Evolutionary conservation across 1,140 invertebrate species (phyloP).

Genomic region (Globodera ellingtonae): DNA sequence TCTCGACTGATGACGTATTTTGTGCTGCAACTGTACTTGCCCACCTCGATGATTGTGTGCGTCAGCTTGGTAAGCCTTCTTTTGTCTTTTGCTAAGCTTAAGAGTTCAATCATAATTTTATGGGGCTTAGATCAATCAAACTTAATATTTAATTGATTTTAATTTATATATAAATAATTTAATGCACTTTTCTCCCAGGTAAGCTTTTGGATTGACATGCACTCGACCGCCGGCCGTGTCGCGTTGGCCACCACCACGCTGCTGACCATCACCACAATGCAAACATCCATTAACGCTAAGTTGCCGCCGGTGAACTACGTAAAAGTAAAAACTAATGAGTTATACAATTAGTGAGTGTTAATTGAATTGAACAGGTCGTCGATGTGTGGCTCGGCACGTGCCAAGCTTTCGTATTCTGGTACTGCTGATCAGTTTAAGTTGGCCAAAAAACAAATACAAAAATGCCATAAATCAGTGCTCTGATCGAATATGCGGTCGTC

Average conservation of each 20-base stretch:
- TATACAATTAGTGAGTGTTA: no score
- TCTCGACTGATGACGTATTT: conserved; percentile 51
- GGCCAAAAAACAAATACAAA: conserved; percentile 1
- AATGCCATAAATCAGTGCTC: conserved; percentile 30
- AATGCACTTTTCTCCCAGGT: conserved; percentile 8
- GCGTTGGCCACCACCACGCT: conserved; percentile 54
- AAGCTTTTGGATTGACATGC: conserved; percentile 52
- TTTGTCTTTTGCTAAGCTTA: no score
- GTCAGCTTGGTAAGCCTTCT: conserved; percentile 32
- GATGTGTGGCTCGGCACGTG: conserved; percentile 86
- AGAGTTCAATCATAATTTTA: no score
- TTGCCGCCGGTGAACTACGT: conserved; percentile 82
- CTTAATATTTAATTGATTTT: not conserved
- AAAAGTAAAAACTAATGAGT: conserved; percentile 24
- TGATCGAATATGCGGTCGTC: conserved; percentile 54
- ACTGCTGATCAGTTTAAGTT: not conserved
- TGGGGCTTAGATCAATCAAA: no score
- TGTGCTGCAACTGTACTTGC: conserved; percentile 50
- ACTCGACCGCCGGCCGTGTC: conserved; percentile 51
- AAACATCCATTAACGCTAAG: conserved; percentile 78
- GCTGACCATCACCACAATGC: conserved; percentile 54
- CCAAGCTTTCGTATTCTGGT: conserved; percentile 52
- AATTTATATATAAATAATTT: not conserved
- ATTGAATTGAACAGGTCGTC: conserved; percentile 70
- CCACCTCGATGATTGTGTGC: conserved; percentile 48